A percentile compares a stretch with the other conserved stretches of the same genome.
Evolutionary conservation across 2,113 vertebrate genomes (phyloP).

Genomic region (Myotis davidii): DNA sequence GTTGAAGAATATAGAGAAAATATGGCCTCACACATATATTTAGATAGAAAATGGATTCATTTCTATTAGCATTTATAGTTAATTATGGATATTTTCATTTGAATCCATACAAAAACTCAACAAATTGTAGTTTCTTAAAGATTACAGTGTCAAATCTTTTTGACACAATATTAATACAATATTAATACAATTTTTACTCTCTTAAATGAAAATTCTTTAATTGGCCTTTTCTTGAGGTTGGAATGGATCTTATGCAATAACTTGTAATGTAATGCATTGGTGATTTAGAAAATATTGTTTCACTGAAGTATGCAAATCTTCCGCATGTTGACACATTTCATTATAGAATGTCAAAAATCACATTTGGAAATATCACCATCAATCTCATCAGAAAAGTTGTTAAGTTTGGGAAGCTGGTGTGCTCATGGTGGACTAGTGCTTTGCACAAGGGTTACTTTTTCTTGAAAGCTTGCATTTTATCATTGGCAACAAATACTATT

Average conservation of each 20-base stretch:
- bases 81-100: neutral
- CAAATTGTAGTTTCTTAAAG: neutral
- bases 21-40: neutral
- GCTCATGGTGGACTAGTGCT: neutral
- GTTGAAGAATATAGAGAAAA: neutral
- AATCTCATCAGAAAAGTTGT: neutral
- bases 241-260: neutral
- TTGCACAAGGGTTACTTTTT: neutral
- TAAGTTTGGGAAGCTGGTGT: neutral
- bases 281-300: neutral
- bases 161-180: neutral
- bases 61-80: neutral
- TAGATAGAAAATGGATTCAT: neutral
- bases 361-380: constrained; percentile 15
- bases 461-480: neutral
- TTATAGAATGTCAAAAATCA: neutral
- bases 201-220: neutral
- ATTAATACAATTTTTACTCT: neutral
- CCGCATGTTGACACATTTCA: neutral
- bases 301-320: neutral
- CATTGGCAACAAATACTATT: neutral
- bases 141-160: neutral
- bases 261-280: neutral
- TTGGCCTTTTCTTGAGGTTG: neutral
- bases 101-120: neutral